Evolutionary conservation across 1,140 invertebrate genomes (phyloP), one percentile per base, ranked within the genome.

Genomic region (Eupristina koningsbergeri): DNA sequence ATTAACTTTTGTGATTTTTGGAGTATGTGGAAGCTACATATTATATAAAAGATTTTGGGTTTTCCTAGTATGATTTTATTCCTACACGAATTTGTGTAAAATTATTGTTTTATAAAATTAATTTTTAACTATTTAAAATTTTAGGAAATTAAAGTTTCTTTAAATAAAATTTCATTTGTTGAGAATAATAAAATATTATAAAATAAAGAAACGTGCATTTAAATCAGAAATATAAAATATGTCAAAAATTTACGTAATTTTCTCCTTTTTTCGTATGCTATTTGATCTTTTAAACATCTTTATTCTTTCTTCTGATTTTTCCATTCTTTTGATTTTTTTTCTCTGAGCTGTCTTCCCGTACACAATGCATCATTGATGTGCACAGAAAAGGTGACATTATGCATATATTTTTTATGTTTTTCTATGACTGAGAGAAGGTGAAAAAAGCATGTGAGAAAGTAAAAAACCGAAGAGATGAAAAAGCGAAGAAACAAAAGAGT

Each of bases 321-420:
- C 73, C 50, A 29, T n/a, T 34, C 29, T 67, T 80, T 41, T 22
- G 39, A 45, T 47, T 58, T 13, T n/a, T n/a, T 80, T 58, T 39
- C 29, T 34, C 67, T 26, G 34, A 13, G 17, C 79, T 71, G 64
- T 58, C 74, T 61, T 61, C 50, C 29, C 50, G 58, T 36, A 58
- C 19, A 71, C 67, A 58, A 71, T 31, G 53, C 79, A 53, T 69
- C 71, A 36, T 29, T 7, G 80, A 81, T 31, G 71, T 31, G 34
- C 17, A 74, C 47, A 41, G 22, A 58, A 58, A 39, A 73, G 15
- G 31, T 1, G 53, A 75, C 39, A 71, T 75, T 63, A 75, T 47
- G 58, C 47, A 75, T 63, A 75, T 75, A 36, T 39, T 47, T 81
- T 81, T 81, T 81, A 81, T 26, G 26, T 45, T 74, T 81, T 81